Evolutionary conservation across 2,888 invertebrate genomes (phyloP).

Genomic region (Agapetus fuscipes): DNA sequence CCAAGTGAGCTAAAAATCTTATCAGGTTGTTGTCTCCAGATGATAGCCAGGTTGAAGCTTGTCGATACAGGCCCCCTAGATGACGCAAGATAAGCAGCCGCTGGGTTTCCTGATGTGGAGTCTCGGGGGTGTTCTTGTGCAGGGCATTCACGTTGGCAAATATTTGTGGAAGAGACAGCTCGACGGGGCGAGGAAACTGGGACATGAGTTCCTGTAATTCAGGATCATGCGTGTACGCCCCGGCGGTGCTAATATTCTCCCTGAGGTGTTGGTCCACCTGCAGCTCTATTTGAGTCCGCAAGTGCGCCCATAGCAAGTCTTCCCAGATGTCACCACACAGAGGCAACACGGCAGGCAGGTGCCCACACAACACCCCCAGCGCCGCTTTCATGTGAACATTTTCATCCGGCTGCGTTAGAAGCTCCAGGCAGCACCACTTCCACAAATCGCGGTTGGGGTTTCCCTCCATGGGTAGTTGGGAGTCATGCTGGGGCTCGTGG

Average conservation of each 20-base stretch:
- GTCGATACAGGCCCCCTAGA: slow-evolving; percentile 60
- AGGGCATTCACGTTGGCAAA: slow-evolving; percentile 39
- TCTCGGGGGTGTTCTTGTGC: slow-evolving; percentile 48
- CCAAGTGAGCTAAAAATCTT: slow-evolving; percentile 77
- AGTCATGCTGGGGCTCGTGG: slow-evolving; percentile 49
- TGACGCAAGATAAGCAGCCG: slow-evolving; percentile 79
- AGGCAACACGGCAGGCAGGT: slow-evolving; percentile 64
- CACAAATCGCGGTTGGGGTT: slow-evolving; percentile 74
- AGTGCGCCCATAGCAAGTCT: slow-evolving; percentile 15
- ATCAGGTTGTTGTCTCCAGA: slow-evolving; percentile 48
- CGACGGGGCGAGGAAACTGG: slow-evolving; percentile 33
- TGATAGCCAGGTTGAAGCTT: slow-evolving; percentile 58
- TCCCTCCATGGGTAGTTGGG: slow-evolving; percentile 59
- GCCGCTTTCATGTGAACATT: slow-evolving; percentile 54
- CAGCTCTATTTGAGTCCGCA: slow-evolving; percentile 29
- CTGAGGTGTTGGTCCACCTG: slow-evolving; percentile 60
- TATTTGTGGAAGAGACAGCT: slow-evolving; percentile 36
- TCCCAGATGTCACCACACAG: slow-evolving; percentile 44
- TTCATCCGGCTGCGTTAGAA: slow-evolving; percentile 45
- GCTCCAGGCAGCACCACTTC: slow-evolving; percentile 64
- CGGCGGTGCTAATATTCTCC: slow-evolving; percentile 39
- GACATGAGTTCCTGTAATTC: slow-evolving; percentile 38
- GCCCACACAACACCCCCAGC: slow-evolving; percentile 73
- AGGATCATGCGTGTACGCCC: slow-evolving; percentile 36
- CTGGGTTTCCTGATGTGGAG: slow-evolving; percentile 69